Evolutionary conservation across 2,113 vertebrate genomes (phyloP), one percentile per base, ranked within the genome.

Genomic region (Sorex araneus): DNA sequence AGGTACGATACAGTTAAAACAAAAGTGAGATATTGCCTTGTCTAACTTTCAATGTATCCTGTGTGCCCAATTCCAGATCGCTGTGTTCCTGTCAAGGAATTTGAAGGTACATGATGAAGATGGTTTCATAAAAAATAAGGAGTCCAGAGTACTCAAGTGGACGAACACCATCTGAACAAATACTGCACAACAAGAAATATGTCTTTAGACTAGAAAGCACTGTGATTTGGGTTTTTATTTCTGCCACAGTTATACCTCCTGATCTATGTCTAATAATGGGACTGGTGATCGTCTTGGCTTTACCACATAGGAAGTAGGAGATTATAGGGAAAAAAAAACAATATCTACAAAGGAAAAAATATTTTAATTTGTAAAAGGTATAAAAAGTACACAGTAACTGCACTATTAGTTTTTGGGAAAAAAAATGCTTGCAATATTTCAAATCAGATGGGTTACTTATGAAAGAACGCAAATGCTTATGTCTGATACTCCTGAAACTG

Each of bases 1-100:
- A 25, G 75, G 4, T 47, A 23, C 3, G 11, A 30, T 69, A 13
- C 69, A 8, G 3, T 19, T 4, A 67, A 70, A 73, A 69, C 8
- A 60, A 6, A 50, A 11, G 1, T 4, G 25, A 85, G 12, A 67
- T 15, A 30, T 1, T 1, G 4, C 0, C 7, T 32, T 9, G 0
- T 0, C 12, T 63, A 34, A 25, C 27, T n/a, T 70, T 50, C 47
- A 70, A 28, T 12, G 0, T 45, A 19, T 28, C 4, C n/a, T 57
- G 1, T 69, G 13, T 32, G 7, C 5, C 10, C 4, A 6, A 1
- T 2, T 75, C 5, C 5, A 6, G 2, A 54, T 27, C 6, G 36
- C 4, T 76, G 27, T 57, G 43, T 21, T 12, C 13, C 1, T 54
- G 18, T 34, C 18, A 30, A 64, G 30, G 57, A 60, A 60, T 60